Base-by-base conservation (phyloP, 1,140 invertebrate species). In the Drosophila insularis region DNA sequence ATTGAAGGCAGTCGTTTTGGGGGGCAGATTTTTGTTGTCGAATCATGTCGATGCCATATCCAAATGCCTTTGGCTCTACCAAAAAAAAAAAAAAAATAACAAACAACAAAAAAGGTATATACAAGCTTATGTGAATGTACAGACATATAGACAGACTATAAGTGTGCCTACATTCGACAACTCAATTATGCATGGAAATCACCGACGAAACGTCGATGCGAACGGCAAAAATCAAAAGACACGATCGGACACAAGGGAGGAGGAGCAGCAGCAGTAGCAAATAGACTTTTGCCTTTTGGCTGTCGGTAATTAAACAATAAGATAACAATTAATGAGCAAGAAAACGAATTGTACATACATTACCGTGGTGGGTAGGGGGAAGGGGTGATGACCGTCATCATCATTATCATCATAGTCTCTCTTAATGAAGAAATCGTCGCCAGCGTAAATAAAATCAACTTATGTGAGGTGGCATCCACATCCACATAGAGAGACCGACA, bases 281-380 rank as follows among this genome's bases (percentile, higher is more conserved):
- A 35, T 8, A 1, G 2, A 14, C 5, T 14, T 17, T 46, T 46
- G 17, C 43, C 43, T 46, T 27, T 46, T 46, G 43, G 14, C 43
- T 19, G 39, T 11, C 68, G 27, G 35, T 59, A 50, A 61, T 55
- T 71, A 71, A 72, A 74, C 61, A 66, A 67, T 74, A 74, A 74
- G 74, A 72, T 40, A 74, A 67, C 62, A 74, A 74, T 74, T 74
- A 74, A 67, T 67, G 72, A 63, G 61, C 61, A 73, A 27, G 35
- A 70, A 37, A 68, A 35, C 43, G 55, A 62, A 37, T 14, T 17
- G 13, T 43, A 46, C 14, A 7, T 14, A 6, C 5, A 17, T 14
- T 5, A 17, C 19, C 11, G 14, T 8, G 10, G 54, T 6, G 39
- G 39, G 13, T 0, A 17, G 2, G 40, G 13, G 6, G 5, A 7